Evolutionary conservation across 2,888 invertebrate species (phyloP), one percentile per base, ranked within the genome.

Genomic region (Trichogramma dendrolimi): DNA sequence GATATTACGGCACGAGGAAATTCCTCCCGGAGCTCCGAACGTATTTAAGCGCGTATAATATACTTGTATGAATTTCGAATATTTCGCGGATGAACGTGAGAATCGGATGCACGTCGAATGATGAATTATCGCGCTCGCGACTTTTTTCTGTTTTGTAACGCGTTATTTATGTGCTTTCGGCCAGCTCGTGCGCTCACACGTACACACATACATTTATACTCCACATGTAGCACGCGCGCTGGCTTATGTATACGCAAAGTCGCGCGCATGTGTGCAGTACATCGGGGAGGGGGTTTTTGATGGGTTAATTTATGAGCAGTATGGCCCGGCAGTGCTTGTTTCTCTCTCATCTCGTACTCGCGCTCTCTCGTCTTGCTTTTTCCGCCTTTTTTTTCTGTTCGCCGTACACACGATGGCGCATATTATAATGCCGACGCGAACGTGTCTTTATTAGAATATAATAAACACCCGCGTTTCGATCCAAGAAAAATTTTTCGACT

Each of bases 81-180:
- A 61, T 64, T 55, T 52, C 62, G 58, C 56, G 27, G 61, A 61
- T 42, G 50, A 61, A 61, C 65, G 63, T 63, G 65, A 65, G 65
- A 65, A 65, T 65, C 63, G 65, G 65, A 65, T 63, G 65, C 27
- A 27, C 63, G 65, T 65, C 65, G 65, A 65, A 65, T 62, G 61
- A 63, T 65, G 63, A 65, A 63, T 65, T 65, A 65, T 61, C 58
- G 59, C 48, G 39, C 54, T 47, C 51, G 53, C n/a, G 11, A 48
- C 8, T 11, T 14, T 53, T 61, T 61, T 65, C 61, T 65, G 61
- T 65, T 65, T 65, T 65, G 63, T 65, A 60, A 61, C 65, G 65
- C 51, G 63, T 65, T 65, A 65, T 61, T 65, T 63, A 65, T 65
- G 57, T 51, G 61, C 59, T 65, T 63, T 61, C 63, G 59, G 3